These are phyloP conservation scores for Conistra vaccinii DNA, from an alignment of 2,888 invertebrate species.

Conservation along the genomic window DNA sequence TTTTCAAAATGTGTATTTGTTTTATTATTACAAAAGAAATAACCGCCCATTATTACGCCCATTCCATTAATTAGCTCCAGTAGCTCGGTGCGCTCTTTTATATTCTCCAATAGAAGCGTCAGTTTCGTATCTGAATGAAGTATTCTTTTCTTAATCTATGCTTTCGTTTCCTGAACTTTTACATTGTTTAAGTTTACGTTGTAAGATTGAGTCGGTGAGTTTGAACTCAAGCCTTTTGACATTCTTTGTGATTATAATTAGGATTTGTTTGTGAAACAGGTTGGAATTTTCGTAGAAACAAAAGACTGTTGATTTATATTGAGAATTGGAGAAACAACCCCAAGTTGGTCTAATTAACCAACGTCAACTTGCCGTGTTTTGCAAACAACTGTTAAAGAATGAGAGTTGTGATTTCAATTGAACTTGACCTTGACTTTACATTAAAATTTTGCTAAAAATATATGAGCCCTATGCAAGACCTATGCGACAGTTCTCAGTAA, in stretches of 20 bases:
- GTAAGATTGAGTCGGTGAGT: conserved; percentile 48
- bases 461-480: no score
- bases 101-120: no score
- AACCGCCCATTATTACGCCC: no score
- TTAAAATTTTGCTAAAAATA: background rate
- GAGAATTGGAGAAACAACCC: conserved; percentile 5
- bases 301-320: conserved; percentile 13
- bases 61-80: no score
- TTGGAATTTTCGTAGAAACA: conserved; percentile 18
- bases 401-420: no score
- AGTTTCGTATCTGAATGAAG: background rate
- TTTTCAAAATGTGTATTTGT: no score
- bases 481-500: background rate
- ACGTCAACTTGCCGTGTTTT: no score
- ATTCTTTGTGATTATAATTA: conserved; percentile 59
- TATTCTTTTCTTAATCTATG: conserved; percentile 7
- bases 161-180: conserved; percentile 50
- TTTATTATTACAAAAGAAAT: no score
- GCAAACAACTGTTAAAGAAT: no score
- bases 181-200: conserved; percentile 58
- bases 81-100: no score
- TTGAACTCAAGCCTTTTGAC: conserved; percentile 44
- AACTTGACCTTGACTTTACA: background rate
- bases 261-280: conserved; percentile 36
- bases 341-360: background rate